Conservation (phyloP, 2,797 vertebrate species). For the Silurus aristotelis region DNA sequence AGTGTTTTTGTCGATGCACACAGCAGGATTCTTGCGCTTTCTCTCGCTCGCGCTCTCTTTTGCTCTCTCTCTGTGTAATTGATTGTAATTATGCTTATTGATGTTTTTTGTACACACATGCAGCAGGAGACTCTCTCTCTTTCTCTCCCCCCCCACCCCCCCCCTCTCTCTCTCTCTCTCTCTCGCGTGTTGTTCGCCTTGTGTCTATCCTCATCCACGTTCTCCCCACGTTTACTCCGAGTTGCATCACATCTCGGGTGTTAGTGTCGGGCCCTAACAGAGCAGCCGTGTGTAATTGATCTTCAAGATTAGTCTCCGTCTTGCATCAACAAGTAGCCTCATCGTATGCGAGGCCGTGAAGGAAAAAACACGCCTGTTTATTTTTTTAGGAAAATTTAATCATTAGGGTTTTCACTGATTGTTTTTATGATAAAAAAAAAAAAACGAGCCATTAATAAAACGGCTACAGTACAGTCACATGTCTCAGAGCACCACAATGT, state of each 20-base stretch:
- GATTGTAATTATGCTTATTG: no score
- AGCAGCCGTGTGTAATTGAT: slow-evolving; percentile 4
- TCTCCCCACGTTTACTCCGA: slow-evolving; percentile 40
- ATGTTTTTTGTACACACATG: no score
- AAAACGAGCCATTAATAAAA: neutral
- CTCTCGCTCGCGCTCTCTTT: neutral
- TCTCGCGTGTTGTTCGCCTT: neutral
- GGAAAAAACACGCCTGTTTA: no score
- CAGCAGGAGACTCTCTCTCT: neutral
- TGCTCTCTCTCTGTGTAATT: neutral
- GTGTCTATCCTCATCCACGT: slow-evolving; percentile 20
- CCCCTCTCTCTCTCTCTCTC: neutral
- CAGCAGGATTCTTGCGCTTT: neutral
- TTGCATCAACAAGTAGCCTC: slow-evolving; percentile 8
- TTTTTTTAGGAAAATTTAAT: neutral
- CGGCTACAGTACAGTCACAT: neutral
- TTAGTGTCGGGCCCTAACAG: neutral
- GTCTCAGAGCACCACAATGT: neutral
- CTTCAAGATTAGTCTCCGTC: slow-evolving; percentile 10
- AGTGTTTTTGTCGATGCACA: slow-evolving; percentile 23
- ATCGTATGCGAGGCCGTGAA: neutral
- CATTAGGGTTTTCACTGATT: neutral
- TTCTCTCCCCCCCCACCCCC: no score
- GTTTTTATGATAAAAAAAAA: neutral
- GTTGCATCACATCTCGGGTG: slow-evolving; percentile 49